Evolutionary conservation across 2,797 vertebrate genomes (phyloP).

Genomic region (Amazonetta brasiliensis): DNA sequence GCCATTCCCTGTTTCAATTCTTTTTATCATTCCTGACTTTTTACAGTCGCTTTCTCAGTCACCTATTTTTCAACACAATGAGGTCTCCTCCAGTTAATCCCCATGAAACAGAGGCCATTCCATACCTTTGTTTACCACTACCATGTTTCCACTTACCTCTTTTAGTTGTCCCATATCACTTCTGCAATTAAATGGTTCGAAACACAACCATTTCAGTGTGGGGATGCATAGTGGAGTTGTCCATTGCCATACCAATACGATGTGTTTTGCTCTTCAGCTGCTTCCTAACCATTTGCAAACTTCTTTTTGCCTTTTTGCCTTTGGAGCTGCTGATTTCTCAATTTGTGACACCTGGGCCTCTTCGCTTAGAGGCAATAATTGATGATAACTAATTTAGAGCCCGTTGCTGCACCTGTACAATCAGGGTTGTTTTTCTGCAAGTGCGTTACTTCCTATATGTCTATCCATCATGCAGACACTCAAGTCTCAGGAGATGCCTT

Average conservation of each 20-base stretch:
- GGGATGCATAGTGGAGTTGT: not conserved
- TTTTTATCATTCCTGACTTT: accelerated
- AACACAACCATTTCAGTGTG: not conserved
- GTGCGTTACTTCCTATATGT: not conserved
- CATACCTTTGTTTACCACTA: not conserved
- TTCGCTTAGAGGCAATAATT: not conserved
- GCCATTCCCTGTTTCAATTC: not conserved
- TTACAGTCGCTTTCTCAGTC: not conserved
- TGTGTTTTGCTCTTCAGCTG: not conserved
- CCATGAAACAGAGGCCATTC: not conserved
- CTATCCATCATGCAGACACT: not conserved
- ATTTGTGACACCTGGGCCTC: not conserved
- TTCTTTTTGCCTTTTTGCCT: not conserved
- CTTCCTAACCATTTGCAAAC: not conserved
- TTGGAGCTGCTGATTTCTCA: not conserved
- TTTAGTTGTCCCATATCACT: accelerated
- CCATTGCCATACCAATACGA: accelerated
- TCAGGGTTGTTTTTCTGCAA: not conserved
- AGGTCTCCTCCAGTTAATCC: not conserved
- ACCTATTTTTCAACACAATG: not conserved
- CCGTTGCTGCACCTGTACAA: not conserved
- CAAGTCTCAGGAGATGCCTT: not conserved
- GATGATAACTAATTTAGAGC: constrained; percentile 8
- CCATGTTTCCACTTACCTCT: not conserved
- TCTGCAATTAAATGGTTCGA: not conserved